Base-by-base conservation (phyloP, 2,113 vertebrate species). In the Crypturellus undulatus region DNA sequence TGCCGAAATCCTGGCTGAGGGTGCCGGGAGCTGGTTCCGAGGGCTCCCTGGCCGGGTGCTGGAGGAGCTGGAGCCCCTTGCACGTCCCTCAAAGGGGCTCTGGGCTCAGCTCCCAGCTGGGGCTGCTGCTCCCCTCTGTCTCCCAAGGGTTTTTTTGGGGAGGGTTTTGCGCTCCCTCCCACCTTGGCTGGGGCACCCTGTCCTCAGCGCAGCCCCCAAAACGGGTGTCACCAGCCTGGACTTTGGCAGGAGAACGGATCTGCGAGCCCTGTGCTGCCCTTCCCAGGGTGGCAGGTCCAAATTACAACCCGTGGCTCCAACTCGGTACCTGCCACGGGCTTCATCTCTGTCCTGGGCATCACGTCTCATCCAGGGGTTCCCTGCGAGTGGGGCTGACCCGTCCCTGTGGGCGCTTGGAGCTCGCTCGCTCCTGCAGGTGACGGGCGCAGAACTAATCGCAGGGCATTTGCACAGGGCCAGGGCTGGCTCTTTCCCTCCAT, bases 161-260 rank as follows among this genome's bases (percentile, higher is more conserved):
- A 45, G 42, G 43, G 52, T 94, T 79, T 82, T 47, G 20, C 47
- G 19, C 47, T 47, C 19, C 20, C 45, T 45, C 45, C 47, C 47
- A 51, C 24, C 49, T 25, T 12, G 24, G 22, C 24, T 25, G 49
- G 22, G 25, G 22, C 47, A 43, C 15, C 47, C 18, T 22, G 24
- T 52, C 24, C 51, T 13, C 51, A 25, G 51, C 51, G 24, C 51
- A 52, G 51, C 51, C 51, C 51, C 96, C 92, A 85, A 92, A 96
- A 96, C 67, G 34, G 80, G 81, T 19, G 25, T 96, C 96, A 94
- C 79, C 82, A 93, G 95, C 90, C 70, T 83, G 92, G 95, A 92
- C 92, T 96, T 95, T 94, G 95, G 92, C 93, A 96, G 88, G 84
- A 95, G 95, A 95, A 94, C 90, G 96, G 82, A 86, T 96, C 85